phyloP scores from a whole-genome alignment of 2,113 vertebrate genomes.

The Mionectes macconnelli region DNA sequence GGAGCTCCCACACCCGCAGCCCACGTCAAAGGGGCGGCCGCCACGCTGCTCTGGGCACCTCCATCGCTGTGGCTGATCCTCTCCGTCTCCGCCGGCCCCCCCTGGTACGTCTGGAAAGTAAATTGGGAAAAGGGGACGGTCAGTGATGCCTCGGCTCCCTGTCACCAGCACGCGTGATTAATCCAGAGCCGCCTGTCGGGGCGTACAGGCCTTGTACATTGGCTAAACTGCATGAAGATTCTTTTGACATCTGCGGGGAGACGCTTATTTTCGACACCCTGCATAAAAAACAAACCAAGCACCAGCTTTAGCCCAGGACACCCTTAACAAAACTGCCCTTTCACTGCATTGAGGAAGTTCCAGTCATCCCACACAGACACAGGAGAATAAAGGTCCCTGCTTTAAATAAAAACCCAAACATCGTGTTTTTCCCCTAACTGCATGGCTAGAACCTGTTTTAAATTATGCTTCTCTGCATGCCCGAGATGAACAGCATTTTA shows the following conservation, averaged over 20 bases:
- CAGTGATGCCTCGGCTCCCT: background rate
- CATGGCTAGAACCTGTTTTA: background rate
- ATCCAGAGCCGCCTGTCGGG: fast-evolving
- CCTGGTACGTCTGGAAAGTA: background rate
- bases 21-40: fast-evolving
- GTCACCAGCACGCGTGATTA: fast-evolving
- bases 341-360: background rate
- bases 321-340: background rate
- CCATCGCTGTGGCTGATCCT: fast-evolving
- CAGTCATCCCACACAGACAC: background rate
- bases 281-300: background rate
- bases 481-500: background rate
- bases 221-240: background rate
- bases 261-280: background rate
- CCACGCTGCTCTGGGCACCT: fast-evolving
- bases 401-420: background rate
- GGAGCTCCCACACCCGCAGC: background rate
- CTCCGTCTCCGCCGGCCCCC: fast-evolving
- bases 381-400: background rate
- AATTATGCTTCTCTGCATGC: background rate
- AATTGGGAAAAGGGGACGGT: background rate
- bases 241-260: background rate
- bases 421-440: background rate
- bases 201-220: fast-evolving
- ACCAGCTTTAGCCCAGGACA: background rate